Percentiles rank a stretch among this genome's conserved stretches.
Conservation (phyloP, 2,888 invertebrate species). For the Eupithecia tripunctaria region DNA sequence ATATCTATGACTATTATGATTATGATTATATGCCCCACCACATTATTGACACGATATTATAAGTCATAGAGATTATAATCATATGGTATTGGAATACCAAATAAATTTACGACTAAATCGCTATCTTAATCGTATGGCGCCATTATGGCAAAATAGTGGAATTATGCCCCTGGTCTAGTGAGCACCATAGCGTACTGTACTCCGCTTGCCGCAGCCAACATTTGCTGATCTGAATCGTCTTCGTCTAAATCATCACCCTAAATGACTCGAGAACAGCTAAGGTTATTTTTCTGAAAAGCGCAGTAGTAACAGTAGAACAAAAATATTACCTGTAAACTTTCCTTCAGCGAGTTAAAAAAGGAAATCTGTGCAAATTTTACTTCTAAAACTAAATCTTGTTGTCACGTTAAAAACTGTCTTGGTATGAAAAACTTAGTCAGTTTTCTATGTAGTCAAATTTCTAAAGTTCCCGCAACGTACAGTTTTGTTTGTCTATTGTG, state of each 20-base stretch:
- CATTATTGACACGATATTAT: too few relatives aligned
- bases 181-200: neutral
- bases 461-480: constrained; percentile 17
- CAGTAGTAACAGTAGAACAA: neutral
- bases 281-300: neutral
- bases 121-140: too few relatives aligned
- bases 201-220: too few relatives aligned
- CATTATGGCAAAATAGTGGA: too few relatives aligned
- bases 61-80: too few relatives aligned
- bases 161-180: neutral
- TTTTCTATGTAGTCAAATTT: neutral
- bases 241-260: too few relatives aligned
- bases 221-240: neutral
- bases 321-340: neutral
- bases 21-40: too few relatives aligned
- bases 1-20: too few relatives aligned
- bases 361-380: neutral
- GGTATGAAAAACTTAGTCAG: neutral
- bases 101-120: too few relatives aligned
- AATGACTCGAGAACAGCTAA: neutral
- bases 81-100: too few relatives aligned
- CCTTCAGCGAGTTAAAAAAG: neutral
- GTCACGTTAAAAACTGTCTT: neutral
- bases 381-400: neutral
- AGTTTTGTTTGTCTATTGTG: constrained; percentile 20